Conservation (phyloP, 2,797 vertebrate species). For the Paramormyrops hopkinsi region DNA sequence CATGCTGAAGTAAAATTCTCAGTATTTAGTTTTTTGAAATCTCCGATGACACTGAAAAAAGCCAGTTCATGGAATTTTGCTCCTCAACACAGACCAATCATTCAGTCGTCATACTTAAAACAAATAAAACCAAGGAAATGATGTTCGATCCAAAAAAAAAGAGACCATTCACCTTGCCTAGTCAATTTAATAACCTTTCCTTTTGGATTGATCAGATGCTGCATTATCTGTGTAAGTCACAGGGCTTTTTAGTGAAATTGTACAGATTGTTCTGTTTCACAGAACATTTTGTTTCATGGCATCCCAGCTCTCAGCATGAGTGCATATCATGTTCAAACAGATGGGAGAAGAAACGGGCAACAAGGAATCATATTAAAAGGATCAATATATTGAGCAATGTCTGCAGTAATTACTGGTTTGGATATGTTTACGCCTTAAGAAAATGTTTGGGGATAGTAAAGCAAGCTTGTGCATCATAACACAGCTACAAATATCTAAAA, state of each 20-base stretch:
- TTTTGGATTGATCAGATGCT: background rate
- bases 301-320: background rate
- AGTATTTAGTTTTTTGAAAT: background rate
- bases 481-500: background rate
- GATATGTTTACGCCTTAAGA: background rate
- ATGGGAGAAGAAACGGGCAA: background rate
- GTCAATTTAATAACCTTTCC: background rate
- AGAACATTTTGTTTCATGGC: background rate
- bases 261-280: background rate
- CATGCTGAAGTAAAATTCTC: background rate
- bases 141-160: background rate
- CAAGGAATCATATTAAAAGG: background rate
- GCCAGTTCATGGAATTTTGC: background rate
- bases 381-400: background rate
- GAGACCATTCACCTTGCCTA: background rate
- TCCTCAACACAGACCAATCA: background rate
- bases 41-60: background rate
- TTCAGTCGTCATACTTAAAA: background rate
- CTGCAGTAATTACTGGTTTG: background rate
- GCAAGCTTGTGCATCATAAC: background rate
- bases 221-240: background rate
- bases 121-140: conserved; percentile 2
- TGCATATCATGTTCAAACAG: background rate
- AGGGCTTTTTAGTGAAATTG: background rate
- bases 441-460: background rate